A percentile compares a stretch with the other conserved stretches of the same genome.
phyloP scores from a whole-genome alignment of 2,113 vertebrate species.

The Cottus gobio region DNA sequence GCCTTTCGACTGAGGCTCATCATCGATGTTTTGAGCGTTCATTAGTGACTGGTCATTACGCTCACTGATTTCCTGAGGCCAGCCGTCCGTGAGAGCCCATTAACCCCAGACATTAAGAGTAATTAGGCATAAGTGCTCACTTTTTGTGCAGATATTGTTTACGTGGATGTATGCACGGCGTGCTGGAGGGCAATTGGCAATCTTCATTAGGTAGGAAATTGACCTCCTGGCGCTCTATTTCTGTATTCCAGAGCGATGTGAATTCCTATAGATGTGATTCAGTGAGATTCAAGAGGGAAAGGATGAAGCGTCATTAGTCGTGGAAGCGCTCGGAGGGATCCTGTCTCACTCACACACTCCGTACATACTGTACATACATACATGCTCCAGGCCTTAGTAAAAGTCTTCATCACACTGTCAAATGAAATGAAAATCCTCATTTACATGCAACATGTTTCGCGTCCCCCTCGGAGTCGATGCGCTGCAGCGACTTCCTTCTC shows the following conservation, averaged over 20 bases:
- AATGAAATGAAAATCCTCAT: slow-evolving; percentile 72
- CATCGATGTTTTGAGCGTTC: slow-evolving; percentile 79
- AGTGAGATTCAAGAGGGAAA: background rate
- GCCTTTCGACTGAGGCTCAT: slow-evolving; percentile 45
- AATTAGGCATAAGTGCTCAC: slow-evolving; percentile 68
- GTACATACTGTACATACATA: slow-evolving; percentile 25
- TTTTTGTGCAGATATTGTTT: slow-evolving; percentile 56
- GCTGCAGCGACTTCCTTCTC: slow-evolving; percentile 14
- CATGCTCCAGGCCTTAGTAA: slow-evolving; percentile 44
- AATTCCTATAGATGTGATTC: slow-evolving; percentile 16
- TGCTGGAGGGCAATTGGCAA: slow-evolving; percentile 20
- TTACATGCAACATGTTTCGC: slow-evolving; percentile 55
- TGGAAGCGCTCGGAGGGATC: background rate
- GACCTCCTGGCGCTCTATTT: slow-evolving; percentile 36
- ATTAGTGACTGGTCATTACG: slow-evolving; percentile 84
- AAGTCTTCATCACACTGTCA: slow-evolving; percentile 52
- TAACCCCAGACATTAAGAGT: slow-evolving; percentile 71
- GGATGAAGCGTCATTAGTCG: slow-evolving; percentile 1
- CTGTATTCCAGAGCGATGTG: slow-evolving; percentile 14
- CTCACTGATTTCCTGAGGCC: slow-evolving; percentile 77
- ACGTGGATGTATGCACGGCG: slow-evolving; percentile 34
- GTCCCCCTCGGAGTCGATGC: slow-evolving; percentile 30
- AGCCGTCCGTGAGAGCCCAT: slow-evolving; percentile 65
- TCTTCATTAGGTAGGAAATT: slow-evolving; percentile 37
- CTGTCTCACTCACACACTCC: slow-evolving; percentile 25